Evolutionary conservation across 2,797 vertebrate species (phyloP).

Genomic region (Hylomyscus alleni): DNA sequence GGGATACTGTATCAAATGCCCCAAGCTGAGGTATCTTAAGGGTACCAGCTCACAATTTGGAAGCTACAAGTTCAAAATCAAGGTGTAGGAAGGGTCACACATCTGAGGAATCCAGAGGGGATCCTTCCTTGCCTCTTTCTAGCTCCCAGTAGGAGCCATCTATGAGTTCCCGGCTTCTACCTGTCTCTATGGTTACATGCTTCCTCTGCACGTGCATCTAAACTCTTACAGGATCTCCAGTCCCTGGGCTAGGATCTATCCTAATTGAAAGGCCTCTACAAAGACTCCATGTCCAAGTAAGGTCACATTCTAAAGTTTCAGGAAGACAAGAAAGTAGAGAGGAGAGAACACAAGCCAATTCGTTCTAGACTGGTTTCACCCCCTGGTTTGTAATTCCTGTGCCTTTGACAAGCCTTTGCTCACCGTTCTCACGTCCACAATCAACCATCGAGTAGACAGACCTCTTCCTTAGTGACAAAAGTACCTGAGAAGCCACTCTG

Average conservation of each 20-base stretch:
- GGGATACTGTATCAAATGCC: neutral
- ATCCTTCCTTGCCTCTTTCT: neutral
- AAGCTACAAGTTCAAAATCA: neutral
- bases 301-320: neutral
- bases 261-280: neutral
- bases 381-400: neutral
- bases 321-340: neutral
- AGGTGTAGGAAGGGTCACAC: neutral
- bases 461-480: neutral
- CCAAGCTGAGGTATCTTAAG: neutral
- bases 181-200: neutral
- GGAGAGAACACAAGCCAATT: neutral
- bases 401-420: neutral
- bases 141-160: neutral
- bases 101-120: neutral
- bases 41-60: neutral
- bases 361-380: neutral
- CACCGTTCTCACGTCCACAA: neutral
- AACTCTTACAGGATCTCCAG: neutral
- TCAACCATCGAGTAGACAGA: neutral
- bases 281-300: conserved; percentile 23
- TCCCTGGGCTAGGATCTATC: neutral
- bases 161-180: neutral
- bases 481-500: neutral
- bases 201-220: neutral